Evolutionary conservation across 2,113 vertebrate species (phyloP), one percentile per base, ranked within the genome.

Genomic region (Pollachius pollachius): DNA sequence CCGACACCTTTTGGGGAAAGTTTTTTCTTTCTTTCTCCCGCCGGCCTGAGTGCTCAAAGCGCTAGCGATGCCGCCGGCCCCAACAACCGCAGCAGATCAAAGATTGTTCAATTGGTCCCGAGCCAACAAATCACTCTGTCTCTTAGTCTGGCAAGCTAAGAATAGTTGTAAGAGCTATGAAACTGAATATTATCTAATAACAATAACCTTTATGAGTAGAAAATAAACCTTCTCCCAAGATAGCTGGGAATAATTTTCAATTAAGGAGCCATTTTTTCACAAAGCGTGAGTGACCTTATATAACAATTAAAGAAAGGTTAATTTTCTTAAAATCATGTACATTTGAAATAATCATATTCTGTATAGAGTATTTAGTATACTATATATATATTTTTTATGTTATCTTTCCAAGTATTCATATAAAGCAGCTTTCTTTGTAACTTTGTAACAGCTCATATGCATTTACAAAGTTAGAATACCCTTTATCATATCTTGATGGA

Each of bases 21-120:
- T 71, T 79, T 57, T 57, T 60, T n/a, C 30, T 37, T 25, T 25
- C 59, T 15, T 60, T 61, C 69, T 71, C 63, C 71, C 61, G 67
- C 64, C 74, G 72, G 62, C 15, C 41, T 9, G 8, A 48, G 41
- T 13, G 71, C 75, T 70, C 73, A 56, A 48, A 63, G 69, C 76
- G 70, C 71, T 71, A 21, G 62, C 61, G 74, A 75, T 73, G 78
- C 73, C 41, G 71, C 66, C 76, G 60, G 73, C 70, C 77, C 78
- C 75, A 76, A 81, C 81, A 87, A 80, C 84, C 84, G 69, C 74
- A 89, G 58, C 57, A 59, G 74, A 87, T 89, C 90, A 91, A 90
- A 90, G 88, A 83, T 81, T 76, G 81, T 74, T 68, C 69, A 41
- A 74, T 88, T 89, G 87, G 83, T 84, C 68, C 5, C 15, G 67